Conservation (phyloP, 2,888 invertebrate species). For the Hypena proboscidalis region DNA sequence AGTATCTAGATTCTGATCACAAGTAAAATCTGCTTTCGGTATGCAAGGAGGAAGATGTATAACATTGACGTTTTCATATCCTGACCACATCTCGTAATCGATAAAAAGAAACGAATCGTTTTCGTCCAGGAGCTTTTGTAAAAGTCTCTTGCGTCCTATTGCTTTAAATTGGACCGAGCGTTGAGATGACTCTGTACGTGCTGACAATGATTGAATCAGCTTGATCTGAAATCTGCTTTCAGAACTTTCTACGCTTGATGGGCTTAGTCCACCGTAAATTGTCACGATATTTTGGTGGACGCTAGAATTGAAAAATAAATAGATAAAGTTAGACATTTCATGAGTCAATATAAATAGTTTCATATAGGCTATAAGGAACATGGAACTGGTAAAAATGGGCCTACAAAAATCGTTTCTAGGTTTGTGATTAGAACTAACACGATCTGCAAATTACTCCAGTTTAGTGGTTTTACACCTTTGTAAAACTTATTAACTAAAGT, state of each 20-base stretch:
- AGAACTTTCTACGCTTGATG: no score
- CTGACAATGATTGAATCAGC: neutral
- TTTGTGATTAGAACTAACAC: no score
- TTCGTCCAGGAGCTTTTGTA: neutral
- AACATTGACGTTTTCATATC: neutral
- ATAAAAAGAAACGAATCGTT: constrained; percentile 30
- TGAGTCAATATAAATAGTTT: no score
- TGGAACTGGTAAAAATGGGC: no score
- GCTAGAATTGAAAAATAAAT: no score
- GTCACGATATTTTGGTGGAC: no score
- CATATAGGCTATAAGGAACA: no score
- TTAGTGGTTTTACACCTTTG: neutral
- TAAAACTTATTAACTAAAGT: neutral
- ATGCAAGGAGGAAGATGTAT: constrained; percentile 27
- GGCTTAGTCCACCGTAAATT: no score
- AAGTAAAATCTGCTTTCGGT: neutral
- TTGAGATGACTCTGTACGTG: neutral
- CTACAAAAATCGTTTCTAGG: no score
- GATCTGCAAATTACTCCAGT: neutral
- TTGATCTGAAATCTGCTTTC: no score
- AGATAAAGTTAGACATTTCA: no score
- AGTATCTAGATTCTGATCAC: constrained; percentile 19
- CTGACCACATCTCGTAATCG: constrained; percentile 36
- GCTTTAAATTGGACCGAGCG: neutral
- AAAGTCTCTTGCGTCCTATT: constrained; percentile 2